Evolutionary conservation across 2,113 vertebrate species (phyloP), one percentile per base, ranked within the genome.

Genomic region (Chloropsis cyanopogon): DNA sequence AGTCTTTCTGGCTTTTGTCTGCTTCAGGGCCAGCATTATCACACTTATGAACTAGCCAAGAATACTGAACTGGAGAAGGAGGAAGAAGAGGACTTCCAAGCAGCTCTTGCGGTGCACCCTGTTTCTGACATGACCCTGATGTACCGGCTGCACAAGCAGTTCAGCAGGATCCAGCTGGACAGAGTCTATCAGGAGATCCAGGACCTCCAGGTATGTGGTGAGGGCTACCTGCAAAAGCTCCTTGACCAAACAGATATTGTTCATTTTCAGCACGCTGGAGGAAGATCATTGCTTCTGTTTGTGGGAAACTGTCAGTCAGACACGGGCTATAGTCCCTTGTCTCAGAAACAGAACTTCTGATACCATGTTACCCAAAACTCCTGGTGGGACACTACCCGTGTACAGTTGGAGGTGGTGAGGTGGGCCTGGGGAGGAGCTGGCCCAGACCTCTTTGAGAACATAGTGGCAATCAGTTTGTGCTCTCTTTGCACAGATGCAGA

Each of bases 111-210:
- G 0, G 99, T 99, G 50, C 98, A 99, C 86, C 99, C 99, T 0
- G 98, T 99, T n/a, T 98, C 98, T 0, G 99, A 99, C 17, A 92
- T 98, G 6, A 97, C 97, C 14, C 97, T 99, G 86, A 99, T 99
- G 99, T 99, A 99, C 93, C 98, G 98, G 28, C 98, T 99, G 11
- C 99, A 99, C 95, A 99, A 98, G 54, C 98, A 97, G 85, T 99
- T 99, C 98, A 99, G 98, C 81, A 98, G 98, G 87, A 98, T 99
- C 49, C 98, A 99, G 96, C 95, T 99, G 96, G 98, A 99, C 39
- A 97, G 95, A 96, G 98, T 98, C 1, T 99, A 99, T 86, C 95
- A 91, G n/a, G 98, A 99, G 94, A 99, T 99, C 53, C 97, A 98
- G n/a, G 98, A 98, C 73, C 98, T 99, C 37, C 99, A 99, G 99